Conservation (phyloP, 2,888 invertebrate species). For the Spatulosminthurus flaviceps region DNA sequence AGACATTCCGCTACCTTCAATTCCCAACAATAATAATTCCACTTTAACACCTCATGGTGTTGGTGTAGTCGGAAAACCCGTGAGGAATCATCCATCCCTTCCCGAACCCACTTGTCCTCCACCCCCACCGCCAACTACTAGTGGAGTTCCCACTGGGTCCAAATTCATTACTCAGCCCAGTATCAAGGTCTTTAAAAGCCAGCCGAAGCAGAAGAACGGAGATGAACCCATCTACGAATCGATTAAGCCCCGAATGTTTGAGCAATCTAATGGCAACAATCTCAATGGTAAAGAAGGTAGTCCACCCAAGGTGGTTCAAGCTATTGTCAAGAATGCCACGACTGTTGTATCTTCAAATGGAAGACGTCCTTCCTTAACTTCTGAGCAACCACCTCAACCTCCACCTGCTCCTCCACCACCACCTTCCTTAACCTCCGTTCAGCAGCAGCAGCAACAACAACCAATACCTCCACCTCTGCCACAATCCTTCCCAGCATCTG, state of each 20-base stretch:
- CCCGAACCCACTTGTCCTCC: constrained; percentile 82
- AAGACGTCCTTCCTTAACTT: constrained; percentile 40
- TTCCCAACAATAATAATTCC: constrained; percentile 30
- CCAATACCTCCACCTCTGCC: background rate
- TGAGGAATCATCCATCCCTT: constrained; percentile 69
- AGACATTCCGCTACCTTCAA: constrained; percentile 38
- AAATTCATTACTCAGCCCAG: constrained; percentile 19
- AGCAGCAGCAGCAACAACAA: constrained; percentile 63
- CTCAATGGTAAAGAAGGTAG: background rate
- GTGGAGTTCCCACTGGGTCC: constrained; percentile 7
- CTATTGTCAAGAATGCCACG: background rate
- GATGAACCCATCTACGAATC: constrained; percentile 85
- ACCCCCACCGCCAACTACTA: constrained; percentile 73
- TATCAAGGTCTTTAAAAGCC: background rate
- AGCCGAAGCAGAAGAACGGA: constrained; percentile 66
- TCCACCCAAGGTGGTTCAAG: constrained; percentile 1
- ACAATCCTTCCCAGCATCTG: background rate
- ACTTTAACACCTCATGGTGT: background rate
- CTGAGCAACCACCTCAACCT: constrained; percentile 68
- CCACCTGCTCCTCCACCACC: constrained; percentile 66
- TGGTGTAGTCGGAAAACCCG: constrained; percentile 2
- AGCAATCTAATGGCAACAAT: constrained; percentile 37
- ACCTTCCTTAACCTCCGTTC: too few species aligned
- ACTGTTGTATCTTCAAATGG: background rate
- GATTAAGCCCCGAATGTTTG: constrained; percentile 73